A percentile compares a stretch with the other conserved stretches of the same genome.
Conservation (phyloP, 2,113 vertebrate genomes). For the Galemys pyrenaicus region DNA sequence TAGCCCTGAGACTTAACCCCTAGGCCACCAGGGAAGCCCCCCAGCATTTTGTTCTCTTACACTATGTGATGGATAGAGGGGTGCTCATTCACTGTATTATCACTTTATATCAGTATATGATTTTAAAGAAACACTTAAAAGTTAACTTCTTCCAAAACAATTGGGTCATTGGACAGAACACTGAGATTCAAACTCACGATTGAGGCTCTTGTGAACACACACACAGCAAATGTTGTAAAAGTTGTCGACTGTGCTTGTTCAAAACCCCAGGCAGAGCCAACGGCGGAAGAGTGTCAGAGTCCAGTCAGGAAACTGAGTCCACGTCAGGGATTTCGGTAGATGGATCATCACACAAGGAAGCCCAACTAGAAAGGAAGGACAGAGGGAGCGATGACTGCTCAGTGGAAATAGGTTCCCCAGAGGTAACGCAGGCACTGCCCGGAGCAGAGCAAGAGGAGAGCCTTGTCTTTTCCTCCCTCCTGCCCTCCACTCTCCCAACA, state of each 20-base stretch:
- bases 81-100: not conserved
- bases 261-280: not conserved
- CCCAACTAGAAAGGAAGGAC: not conserved
- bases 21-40: no score
- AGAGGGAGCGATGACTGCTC: not conserved
- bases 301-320: not conserved
- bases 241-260: not conserved
- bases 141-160: not conserved
- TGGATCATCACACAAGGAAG: not conserved
- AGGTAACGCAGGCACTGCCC: not conserved
- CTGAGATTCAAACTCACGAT: not conserved
- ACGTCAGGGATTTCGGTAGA: not conserved
- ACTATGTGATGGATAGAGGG: not conserved
- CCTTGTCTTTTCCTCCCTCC: not conserved
- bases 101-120: not conserved
- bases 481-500: not conserved
- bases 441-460: not conserved
- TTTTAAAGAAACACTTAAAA: not conserved
- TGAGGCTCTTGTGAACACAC: not conserved
- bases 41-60: not conserved
- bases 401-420: not conserved
- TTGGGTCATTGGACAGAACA: not conserved
- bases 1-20: no score
- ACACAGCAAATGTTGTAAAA: not conserved
- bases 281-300: not conserved